Percentiles rank a stretch among this genome's conserved stretches.
Evolutionary conservation across 2,113 vertebrate species (phyloP).

Genomic region (Peromyscus polionotus): DNA sequence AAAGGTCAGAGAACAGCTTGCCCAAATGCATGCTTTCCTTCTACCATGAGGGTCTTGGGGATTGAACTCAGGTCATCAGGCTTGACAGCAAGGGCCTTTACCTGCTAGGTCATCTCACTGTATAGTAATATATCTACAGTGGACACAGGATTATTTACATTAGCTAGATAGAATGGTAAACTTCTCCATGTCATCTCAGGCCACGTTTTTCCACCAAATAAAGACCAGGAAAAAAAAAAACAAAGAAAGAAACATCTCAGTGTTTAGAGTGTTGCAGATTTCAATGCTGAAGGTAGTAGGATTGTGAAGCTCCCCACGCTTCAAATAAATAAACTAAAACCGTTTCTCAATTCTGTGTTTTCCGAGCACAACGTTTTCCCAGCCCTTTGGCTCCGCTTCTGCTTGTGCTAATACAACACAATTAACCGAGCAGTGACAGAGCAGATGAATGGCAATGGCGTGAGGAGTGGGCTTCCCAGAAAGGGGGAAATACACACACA

Average conservation of each 20-base stretch:
- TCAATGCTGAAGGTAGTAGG: not conserved
- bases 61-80: no score
- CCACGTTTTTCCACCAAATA: not conserved
- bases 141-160: not conserved
- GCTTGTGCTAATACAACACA: not conserved
- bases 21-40: not conserved
- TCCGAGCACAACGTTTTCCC: not conserved
- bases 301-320: not conserved
- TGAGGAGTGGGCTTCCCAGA: not conserved
- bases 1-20: not conserved
- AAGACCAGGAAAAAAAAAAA: not conserved
- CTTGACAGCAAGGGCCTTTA: not conserved
- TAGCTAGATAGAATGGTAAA: not conserved
- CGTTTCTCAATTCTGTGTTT: slow-evolving; percentile 31
- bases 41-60: not conserved
- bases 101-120: not conserved
- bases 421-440: not conserved
- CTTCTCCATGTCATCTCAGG: not conserved
- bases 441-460: not conserved
- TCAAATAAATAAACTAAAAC: slow-evolving; percentile 4
- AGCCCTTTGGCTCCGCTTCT: not conserved
- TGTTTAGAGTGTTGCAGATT: slow-evolving; percentile 15
- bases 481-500: not conserved
- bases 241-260: not conserved
- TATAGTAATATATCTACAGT: not conserved